phyloP scores from a whole-genome alignment of 2,888 invertebrate species.

The Microchrysa polita region DNA sequence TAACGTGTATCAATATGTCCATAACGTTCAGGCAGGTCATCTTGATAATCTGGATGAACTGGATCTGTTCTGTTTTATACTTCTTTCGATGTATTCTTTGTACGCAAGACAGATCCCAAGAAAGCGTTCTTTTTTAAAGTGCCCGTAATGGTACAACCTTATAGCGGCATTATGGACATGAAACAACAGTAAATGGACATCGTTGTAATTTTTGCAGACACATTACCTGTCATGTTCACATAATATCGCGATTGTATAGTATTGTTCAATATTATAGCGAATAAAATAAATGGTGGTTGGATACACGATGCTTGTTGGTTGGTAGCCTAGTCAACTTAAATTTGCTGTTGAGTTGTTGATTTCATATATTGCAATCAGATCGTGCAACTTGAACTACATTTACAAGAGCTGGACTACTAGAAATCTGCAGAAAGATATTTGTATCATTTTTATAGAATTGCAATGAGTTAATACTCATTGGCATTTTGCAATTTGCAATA shows the following conservation, averaged over 20 bases:
- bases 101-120: slow-evolving; percentile 9
- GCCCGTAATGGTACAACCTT: slow-evolving; percentile 22
- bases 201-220: slow-evolving; percentile 40
- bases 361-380: not conserved
- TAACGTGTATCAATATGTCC: too few species aligned
- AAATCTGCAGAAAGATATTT: too few species aligned
- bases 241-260: slow-evolving; percentile 33
- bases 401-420: not conserved
- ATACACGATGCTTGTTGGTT: too few species aligned
- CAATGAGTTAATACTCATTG: too few species aligned
- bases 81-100: not conserved
- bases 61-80: slow-evolving; percentile 17
- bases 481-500: too few species aligned
- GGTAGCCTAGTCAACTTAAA: not conserved
- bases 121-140: slow-evolving; percentile 14
- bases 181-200: slow-evolving; percentile 41
- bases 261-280: slow-evolving; percentile 18
- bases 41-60: slow-evolving; percentile 16
- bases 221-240: slow-evolving; percentile 42
- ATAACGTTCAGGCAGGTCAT: slow-evolving; percentile 5
- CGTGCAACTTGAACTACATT: slow-evolving; percentile 7
- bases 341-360: slow-evolving; percentile 5
- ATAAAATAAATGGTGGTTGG: not conserved
- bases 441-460: too few species aligned
- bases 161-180: slow-evolving; percentile 38